Evolutionary conservation across 2,113 vertebrate species (phyloP).

Genomic region (Mobula birostris): DNA sequence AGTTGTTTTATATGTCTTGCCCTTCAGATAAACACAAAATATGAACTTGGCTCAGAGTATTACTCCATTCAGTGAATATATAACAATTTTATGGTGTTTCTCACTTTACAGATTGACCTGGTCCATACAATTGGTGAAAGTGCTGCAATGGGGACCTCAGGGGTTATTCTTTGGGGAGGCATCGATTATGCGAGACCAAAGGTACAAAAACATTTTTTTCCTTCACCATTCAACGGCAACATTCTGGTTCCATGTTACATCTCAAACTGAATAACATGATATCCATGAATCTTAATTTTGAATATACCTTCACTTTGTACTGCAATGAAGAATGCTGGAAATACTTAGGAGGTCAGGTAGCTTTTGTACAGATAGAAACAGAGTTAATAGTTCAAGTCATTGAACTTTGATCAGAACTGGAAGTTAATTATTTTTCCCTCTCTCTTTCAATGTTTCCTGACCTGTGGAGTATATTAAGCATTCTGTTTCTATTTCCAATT

Average conservation of each 20-base stretch:
- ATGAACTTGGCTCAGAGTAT: not conserved
- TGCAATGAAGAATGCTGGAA: no score
- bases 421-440: no score
- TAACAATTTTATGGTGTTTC: not conserved
- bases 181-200: slow-evolving; percentile 55
- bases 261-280: not conserved
- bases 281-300: not conserved
- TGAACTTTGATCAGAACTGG: no score
- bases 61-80: not conserved
- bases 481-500: no score
- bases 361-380: no score
- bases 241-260: not conserved
- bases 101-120: slow-evolving; percentile 67
- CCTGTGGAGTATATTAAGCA: no score
- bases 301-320: no score
- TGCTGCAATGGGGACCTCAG: slow-evolving; percentile 74
- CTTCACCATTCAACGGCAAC: not conserved
- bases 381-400: no score
- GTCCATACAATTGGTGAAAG: slow-evolving; percentile 80
- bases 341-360: no score
- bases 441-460: no score
- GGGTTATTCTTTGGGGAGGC: slow-evolving; percentile 79
- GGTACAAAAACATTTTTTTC: slow-evolving; percentile 41
- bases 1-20: not conserved
- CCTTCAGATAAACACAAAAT: not conserved